Percentiles rank a stretch among this genome's conserved stretches.
These are phyloP conservation scores for Hyposoter dolosus DNA, from an alignment of 2,888 invertebrate species.

Conservation along the genomic window DNA sequence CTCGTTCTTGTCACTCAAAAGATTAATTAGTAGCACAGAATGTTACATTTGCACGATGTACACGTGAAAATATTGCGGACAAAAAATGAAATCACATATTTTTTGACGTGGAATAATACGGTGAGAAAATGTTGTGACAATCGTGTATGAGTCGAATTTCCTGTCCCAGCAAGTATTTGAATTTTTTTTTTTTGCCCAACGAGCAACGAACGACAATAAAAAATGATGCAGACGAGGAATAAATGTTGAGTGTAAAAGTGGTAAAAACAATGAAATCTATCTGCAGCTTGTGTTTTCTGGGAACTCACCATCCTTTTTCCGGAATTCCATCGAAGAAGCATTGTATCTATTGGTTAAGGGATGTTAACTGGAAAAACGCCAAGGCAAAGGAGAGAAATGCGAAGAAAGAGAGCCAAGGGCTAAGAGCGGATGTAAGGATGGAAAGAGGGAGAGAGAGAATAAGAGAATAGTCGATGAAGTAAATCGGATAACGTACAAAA, in stretches of 20 bases:
- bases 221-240: not conserved
- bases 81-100: not conserved
- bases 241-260: not conserved
- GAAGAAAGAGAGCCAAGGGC: constrained; percentile 10
- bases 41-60: not conserved
- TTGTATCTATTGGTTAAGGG: constrained; percentile 3
- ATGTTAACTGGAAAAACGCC: constrained; percentile 41
- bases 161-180: not conserved
- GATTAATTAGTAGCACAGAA: not conserved
- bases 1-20: not conserved
- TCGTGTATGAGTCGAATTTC: too few relatives aligned
- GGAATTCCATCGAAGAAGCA: not conserved
- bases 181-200: too few relatives aligned
- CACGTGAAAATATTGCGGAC: not conserved
- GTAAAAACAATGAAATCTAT: not conserved
- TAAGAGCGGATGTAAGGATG: constrained; percentile 21
- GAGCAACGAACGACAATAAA: not conserved
- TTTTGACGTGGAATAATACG: not conserved
- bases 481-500: constrained; percentile 60
- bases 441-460: constrained; percentile 41
- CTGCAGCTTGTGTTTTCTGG: not conserved
- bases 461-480: constrained; percentile 55
- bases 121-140: not conserved
- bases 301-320: not conserved
- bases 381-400: constrained; percentile 33